Evolutionary conservation across 2,797 vertebrate species (phyloP).

Genomic region (Lerista edwardsae): DNA sequence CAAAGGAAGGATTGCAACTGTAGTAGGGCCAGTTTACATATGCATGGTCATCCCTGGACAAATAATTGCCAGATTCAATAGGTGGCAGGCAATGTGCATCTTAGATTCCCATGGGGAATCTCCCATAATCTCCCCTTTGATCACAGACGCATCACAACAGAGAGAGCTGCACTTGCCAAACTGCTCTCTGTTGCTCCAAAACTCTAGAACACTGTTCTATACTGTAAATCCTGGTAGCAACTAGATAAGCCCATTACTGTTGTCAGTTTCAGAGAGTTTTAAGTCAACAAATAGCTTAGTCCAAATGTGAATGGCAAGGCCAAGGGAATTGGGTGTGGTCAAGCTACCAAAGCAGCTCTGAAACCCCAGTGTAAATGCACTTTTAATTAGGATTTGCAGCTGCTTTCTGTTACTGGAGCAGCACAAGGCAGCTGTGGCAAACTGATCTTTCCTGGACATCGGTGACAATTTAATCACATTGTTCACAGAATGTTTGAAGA

Average conservation of each 20-base stretch:
- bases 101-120: no score
- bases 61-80: neutral
- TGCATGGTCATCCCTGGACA: neutral
- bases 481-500: slow-evolving; percentile 41
- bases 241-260: neutral
- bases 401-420: slow-evolving; percentile 39
- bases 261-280: slow-evolving; percentile 17
- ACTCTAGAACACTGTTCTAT: neutral
- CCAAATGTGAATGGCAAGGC: slow-evolving; percentile 30
- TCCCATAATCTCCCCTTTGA: no score
- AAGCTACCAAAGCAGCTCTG: slow-evolving; percentile 42
- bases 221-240: neutral
- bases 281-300: slow-evolving; percentile 41
- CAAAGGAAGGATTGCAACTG: no score
- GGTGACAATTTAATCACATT: slow-evolving; percentile 38
- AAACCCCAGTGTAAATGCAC: slow-evolving; percentile 29
- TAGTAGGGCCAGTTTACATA: no score
- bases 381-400: slow-evolving; percentile 52
- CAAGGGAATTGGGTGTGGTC: slow-evolving; percentile 20
- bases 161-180: neutral
- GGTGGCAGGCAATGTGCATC: neutral
- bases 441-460: slow-evolving; percentile 41
- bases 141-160: neutral
- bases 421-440: slow-evolving; percentile 27
- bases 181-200: neutral